phyloP scores from a whole-genome alignment of 2,888 invertebrate species.

The Mesopsocus fuscifrons region DNA sequence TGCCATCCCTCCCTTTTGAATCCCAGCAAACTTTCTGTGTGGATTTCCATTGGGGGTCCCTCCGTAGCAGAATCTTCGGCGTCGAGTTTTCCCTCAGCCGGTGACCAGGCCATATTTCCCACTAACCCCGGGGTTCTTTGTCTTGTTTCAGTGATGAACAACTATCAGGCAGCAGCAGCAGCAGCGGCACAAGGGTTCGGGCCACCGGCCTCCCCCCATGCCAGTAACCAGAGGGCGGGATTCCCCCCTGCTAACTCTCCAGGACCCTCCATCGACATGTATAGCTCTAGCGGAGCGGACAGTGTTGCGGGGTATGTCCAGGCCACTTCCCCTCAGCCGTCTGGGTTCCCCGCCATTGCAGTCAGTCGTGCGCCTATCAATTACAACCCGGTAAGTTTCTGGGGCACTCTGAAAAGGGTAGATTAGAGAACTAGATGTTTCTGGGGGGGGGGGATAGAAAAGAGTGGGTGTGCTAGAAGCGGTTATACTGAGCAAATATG shows the following conservation, averaged over 20 bases:
- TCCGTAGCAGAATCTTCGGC: too few species aligned
- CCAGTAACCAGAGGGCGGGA: constrained; percentile 35
- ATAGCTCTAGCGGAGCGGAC: constrained; percentile 69
- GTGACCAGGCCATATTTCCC: too few species aligned
- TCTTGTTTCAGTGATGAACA: constrained; percentile 72
- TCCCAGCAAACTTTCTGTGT: too few species aligned
- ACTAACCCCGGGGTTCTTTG: too few species aligned
- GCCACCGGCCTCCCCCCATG: constrained; percentile 68
- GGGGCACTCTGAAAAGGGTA: neutral
- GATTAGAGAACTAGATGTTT: neutral
- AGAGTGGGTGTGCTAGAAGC: neutral
- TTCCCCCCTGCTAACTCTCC: constrained; percentile 89
- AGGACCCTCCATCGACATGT: constrained; percentile 74
- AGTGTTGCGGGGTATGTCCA: constrained; percentile 83
- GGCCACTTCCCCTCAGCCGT: constrained; percentile 90
- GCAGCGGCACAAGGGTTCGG: constrained; percentile 50
- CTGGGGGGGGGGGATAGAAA: neutral
- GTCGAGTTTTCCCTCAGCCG: too few species aligned
- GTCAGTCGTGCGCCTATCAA: constrained; percentile 85
- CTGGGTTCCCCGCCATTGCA: constrained; percentile 81
- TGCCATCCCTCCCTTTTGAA: too few species aligned
- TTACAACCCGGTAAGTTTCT: constrained; percentile 80
- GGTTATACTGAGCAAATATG: neutral
- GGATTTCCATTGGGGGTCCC: too few species aligned
- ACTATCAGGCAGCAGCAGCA: constrained; percentile 67